phyloP scores from a whole-genome alignment of 1,140 invertebrate genomes.

The Drosophila nannoptera region DNA sequence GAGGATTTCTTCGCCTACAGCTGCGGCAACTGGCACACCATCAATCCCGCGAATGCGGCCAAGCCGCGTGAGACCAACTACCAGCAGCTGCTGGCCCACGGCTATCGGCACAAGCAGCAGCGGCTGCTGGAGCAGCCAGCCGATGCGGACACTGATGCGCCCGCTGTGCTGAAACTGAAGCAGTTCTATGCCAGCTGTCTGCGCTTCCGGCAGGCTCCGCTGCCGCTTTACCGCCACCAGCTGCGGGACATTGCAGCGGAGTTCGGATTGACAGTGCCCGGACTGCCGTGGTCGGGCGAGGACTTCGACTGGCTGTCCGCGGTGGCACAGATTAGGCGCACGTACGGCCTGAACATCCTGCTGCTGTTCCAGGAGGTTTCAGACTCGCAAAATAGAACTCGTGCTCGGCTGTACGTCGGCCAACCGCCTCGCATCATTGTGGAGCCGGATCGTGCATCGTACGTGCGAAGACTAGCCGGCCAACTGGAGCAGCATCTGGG shows the following conservation, averaged over 20 bases:
- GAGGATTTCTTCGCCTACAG: conserved; percentile 69
- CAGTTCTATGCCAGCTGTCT: conserved; percentile 66
- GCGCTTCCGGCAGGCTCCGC: conserved; percentile 29
- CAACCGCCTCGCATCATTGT: conserved; percentile 44
- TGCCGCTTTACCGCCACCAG: conserved; percentile 30
- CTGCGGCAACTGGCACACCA: conserved; percentile 70
- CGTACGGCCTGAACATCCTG: conserved; percentile 64
- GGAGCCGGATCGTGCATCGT: conserved; percentile 10
- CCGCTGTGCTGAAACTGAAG: conserved; percentile 49
- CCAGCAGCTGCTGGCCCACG: conserved; percentile 47
- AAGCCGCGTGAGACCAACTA: conserved; percentile 59
- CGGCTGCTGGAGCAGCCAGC: conserved; percentile 48
- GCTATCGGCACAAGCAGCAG: conserved; percentile 63
- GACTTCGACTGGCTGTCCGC: conserved; percentile 63
- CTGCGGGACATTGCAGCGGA: conserved; percentile 52
- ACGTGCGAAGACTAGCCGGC: conserved; percentile 6
- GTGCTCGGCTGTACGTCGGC: conserved; percentile 51
- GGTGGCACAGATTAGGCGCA: conserved; percentile 57
- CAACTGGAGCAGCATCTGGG: conserved; percentile 42
- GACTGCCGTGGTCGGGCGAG: conserved; percentile 38
- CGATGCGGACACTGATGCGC: conserved; percentile 29
- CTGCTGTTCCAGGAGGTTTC: conserved; percentile 41
- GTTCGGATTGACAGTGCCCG: conserved; percentile 46
- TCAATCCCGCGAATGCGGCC: conserved; percentile 61
- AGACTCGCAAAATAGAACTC: conserved; percentile 28